phyloP scores from a whole-genome alignment of 2,888 invertebrate species.

The Standfussiana lucernea region DNA sequence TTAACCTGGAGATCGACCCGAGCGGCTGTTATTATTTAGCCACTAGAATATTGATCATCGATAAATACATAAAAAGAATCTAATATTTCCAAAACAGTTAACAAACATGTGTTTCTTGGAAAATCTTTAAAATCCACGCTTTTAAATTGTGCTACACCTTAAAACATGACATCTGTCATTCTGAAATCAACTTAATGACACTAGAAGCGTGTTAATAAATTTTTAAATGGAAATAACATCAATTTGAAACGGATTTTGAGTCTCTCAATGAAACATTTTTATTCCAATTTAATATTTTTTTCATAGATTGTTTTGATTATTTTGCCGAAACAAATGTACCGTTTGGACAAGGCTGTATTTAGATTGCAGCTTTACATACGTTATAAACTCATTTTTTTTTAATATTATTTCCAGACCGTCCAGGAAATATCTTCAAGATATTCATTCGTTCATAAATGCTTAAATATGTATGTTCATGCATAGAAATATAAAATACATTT shows the following conservation, averaged over 20 bases:
- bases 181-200: neutral
- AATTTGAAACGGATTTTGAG: neutral
- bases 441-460: slow-evolving; percentile 45
- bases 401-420: slow-evolving; percentile 23
- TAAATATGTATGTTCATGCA: slow-evolving; percentile 41
- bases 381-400: neutral
- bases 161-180: neutral
- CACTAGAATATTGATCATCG: no score
- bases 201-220: neutral
- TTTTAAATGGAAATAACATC: neutral
- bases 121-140: neutral
- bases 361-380: neutral
- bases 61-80: no score
- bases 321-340: neutral
- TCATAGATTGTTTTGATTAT: neutral
- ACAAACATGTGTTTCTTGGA: neutral
- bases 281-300: neutral
- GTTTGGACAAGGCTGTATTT: neutral
- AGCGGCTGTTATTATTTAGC: no score
- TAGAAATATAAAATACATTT: slow-evolving; percentile 56
- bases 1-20: no score
- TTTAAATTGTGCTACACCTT: neutral
- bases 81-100: neutral
- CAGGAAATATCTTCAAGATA: slow-evolving; percentile 16
- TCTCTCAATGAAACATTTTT: neutral